phyloP scores from a whole-genome alignment of 1,140 invertebrate genomes.

The Hestina assimilis region DNA sequence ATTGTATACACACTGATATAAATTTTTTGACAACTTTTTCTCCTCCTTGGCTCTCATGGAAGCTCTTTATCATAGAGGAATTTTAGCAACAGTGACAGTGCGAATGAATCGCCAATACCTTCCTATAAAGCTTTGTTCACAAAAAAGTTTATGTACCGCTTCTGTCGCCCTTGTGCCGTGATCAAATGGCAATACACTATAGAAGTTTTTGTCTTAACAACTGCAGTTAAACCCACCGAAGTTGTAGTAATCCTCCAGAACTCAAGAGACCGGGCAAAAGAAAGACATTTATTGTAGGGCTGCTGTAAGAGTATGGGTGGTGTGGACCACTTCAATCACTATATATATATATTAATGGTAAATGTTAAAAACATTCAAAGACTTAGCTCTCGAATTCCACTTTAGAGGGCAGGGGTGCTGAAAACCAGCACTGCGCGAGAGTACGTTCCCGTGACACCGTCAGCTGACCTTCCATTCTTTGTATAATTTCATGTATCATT shows the following conservation, averaged over 20 bases:
- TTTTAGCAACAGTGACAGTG: conserved; percentile 24
- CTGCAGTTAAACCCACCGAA: conserved; percentile 3
- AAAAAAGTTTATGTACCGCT: conserved; percentile 21
- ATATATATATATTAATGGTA: too few species aligned
- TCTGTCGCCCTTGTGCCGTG: not conserved
- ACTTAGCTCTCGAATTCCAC: too few species aligned
- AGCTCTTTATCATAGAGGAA: conserved; percentile 24
- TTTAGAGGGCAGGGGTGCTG: too few species aligned
- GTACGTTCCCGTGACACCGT: too few species aligned
- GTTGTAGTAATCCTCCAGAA: conserved; percentile 8
- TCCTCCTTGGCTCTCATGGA: conserved; percentile 25
- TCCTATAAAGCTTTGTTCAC: conserved; percentile 17
- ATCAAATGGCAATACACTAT: not conserved
- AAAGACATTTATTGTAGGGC: conserved; percentile 14
- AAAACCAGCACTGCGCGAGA: too few species aligned
- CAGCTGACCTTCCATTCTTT: too few species aligned
- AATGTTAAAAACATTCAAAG: too few species aligned
- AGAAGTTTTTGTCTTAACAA: conserved; percentile 1
- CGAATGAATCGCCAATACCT: conserved; percentile 24
- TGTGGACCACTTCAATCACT: conserved; percentile 37
- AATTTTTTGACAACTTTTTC: conserved; percentile 38
- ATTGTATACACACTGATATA: too few species aligned
- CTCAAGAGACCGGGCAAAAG: conserved; percentile 13
- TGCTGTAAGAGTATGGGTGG: conserved; percentile 30
- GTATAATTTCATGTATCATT: too few species aligned